Evolutionary conservation across 53 echinoderm and acorn worm species (phyloP).

Genomic region (Mesocentrotus franciscanus): DNA sequence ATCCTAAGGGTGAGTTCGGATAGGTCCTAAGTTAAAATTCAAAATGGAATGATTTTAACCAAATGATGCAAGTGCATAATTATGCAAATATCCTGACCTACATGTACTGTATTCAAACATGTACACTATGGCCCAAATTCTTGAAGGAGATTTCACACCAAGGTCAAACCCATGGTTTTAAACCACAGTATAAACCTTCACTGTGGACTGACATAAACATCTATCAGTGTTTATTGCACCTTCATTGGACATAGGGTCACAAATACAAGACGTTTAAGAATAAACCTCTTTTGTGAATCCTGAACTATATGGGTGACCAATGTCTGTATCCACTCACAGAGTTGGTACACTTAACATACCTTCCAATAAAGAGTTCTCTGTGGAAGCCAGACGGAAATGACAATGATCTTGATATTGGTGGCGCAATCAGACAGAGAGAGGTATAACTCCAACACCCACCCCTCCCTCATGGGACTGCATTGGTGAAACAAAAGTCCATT

Average conservation of each 20-base stretch:
- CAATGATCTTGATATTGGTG: not conserved
- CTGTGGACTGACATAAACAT: too few species aligned
- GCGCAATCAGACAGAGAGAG: slow-evolving; percentile 60
- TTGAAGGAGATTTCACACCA: too few species aligned
- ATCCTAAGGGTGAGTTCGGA: not conserved
- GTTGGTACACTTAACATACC: not conserved
- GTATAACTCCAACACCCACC: slow-evolving; percentile 97
- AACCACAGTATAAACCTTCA: too few species aligned
- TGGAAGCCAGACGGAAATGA: too few species aligned
- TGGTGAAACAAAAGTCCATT: slow-evolving; percentile 81
- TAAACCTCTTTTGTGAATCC: too few species aligned
- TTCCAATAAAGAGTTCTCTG: too few species aligned
- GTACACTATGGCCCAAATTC: too few species aligned
- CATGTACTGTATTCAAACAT: not conserved
- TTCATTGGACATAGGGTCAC: too few species aligned
- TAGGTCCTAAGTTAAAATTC: not conserved
- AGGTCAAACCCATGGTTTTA: too few species aligned
- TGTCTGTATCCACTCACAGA: not conserved
- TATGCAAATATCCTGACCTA: not conserved
- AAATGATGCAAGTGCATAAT: not conserved
- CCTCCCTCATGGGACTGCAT: slow-evolving; percentile 97
- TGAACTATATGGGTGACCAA: too few species aligned
- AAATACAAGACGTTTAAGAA: too few species aligned
- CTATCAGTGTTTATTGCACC: too few species aligned
- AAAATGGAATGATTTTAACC: not conserved